Evolutionary conservation across 2,888 invertebrate genomes (phyloP).

Genomic region (Dryocosmus kuriphilus): DNA sequence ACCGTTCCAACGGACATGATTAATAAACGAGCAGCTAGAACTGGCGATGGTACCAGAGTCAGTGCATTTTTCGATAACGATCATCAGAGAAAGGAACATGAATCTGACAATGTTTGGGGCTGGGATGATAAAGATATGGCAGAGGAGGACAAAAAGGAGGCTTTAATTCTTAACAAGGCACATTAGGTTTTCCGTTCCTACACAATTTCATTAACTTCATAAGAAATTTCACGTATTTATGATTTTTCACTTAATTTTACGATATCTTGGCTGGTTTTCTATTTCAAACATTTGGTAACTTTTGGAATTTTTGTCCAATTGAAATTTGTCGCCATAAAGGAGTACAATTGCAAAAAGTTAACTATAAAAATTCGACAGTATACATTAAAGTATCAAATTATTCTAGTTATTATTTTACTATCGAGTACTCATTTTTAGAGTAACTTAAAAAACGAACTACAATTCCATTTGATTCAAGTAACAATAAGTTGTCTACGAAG

Average conservation of each 20-base stretch:
- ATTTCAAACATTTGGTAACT: not conserved
- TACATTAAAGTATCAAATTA: not conserved
- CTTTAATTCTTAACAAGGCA: conserved; percentile 70
- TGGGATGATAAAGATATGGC: conserved; percentile 90
- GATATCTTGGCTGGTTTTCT: not conserved
- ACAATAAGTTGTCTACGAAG: not conserved
- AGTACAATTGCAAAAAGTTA: not conserved
- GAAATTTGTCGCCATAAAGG: not conserved
- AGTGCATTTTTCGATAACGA: conserved; percentile 74
- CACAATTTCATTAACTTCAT: conserved; percentile 15
- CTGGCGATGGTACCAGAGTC: conserved; percentile 84
- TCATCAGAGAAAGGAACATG: conserved; percentile 67
- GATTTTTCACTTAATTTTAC: conserved; percentile 24
- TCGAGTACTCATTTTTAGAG: not conserved
- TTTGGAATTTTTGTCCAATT: not conserved
- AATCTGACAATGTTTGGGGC: conserved; percentile 84
- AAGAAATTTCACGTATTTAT: conserved; percentile 25
- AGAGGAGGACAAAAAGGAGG: conserved; percentile 82
- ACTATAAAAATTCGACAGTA: not conserved
- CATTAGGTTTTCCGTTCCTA: conserved; percentile 57
- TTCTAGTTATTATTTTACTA: not conserved
- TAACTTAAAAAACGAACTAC: not conserved
- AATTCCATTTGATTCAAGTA: not conserved
- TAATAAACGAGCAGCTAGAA: conserved; percentile 84
- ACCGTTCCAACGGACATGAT: conserved; percentile 87